Evolutionary conservation across 2,888 invertebrate species (phyloP), one percentile per base, ranked within the genome.

Genomic region (Phaonia tiefii): DNA sequence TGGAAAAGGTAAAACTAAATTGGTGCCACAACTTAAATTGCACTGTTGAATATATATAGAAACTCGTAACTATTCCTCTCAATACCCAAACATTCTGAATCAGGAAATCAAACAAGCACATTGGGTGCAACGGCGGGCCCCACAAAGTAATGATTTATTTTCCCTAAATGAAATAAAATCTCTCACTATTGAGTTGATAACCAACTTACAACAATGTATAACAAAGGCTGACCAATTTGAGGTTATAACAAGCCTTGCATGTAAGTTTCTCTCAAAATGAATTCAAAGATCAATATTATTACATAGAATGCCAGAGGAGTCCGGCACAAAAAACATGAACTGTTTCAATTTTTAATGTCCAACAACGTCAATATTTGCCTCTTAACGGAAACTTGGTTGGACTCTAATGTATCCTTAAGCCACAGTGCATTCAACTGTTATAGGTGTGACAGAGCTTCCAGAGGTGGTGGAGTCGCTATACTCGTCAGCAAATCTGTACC

Each of bases 301-400:
- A 22, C 51, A 51, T 51, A 22, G 22, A 51, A 51, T 20, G 51
- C 20, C 4, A 15, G 51, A 20, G 20, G 51, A 7, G 10, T 51
- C 22, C 51, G 20, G 2, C 42, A 11, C n/a, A 67, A 67, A 73
- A 54, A 63, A 65, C 31, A 73, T 2, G 63, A 73, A 65, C 11
- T 73, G n/a, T 65, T 65, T 15, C 11, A 51, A 7, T 73, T 73
- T 26, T 51, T 65, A 13, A 37, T 3, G 10, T 8, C 2, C 11
- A 10, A 8, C 8, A 51, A 51, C 22, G 20, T 20, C 2, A 11
- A 22, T 51, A 51, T 20, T 22, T 51, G 51, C 22, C 74, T 13
- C 56, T 66, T 8, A 26, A 63, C n/a, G n/a, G n/a, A n/a, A n/a
- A n/a, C n/a, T n/a, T n/a, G n/a, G n/a, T n/a, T n/a, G n/a, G n/a